These are phyloP conservation scores for Sylvilagus floridanus DNA, from an alignment of 2,797 vertebrate species.

Conservation along the genomic window DNA sequence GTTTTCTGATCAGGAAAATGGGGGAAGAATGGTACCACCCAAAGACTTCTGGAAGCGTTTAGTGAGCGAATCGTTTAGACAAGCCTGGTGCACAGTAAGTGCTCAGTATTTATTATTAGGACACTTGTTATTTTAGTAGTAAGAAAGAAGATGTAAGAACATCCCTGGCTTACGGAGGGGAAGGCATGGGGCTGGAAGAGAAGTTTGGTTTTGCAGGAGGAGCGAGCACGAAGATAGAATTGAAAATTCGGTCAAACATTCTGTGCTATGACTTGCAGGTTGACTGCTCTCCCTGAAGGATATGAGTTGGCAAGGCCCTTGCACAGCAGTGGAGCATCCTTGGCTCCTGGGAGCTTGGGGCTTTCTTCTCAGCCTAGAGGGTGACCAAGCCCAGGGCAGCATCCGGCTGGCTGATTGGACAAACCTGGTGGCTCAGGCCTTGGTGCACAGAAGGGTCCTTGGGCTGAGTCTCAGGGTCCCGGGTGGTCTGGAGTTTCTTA, in stretches of 20 bases:
- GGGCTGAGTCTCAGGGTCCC: background rate
- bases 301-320: background rate
- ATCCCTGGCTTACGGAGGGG: background rate
- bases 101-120: constrained; percentile 30
- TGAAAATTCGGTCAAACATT: background rate
- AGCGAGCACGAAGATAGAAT: background rate
- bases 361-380: background rate
- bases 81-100: background rate
- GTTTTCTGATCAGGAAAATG: constrained; percentile 20
- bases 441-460: background rate
- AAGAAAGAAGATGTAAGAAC: background rate
- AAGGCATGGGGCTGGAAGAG: background rate
- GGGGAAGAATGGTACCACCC: background rate
- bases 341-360: background rate
- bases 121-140: background rate
- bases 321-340: background rate
- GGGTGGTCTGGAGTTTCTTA: background rate
- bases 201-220: background rate
- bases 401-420: background rate
- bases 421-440: background rate
- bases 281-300: background rate
- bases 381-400: background rate
- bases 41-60: background rate
- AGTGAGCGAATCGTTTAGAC: background rate
- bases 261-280: background rate